Base-by-base conservation (phyloP, 1,140 invertebrate genomes). In the Hypothenemus hampei region DNA sequence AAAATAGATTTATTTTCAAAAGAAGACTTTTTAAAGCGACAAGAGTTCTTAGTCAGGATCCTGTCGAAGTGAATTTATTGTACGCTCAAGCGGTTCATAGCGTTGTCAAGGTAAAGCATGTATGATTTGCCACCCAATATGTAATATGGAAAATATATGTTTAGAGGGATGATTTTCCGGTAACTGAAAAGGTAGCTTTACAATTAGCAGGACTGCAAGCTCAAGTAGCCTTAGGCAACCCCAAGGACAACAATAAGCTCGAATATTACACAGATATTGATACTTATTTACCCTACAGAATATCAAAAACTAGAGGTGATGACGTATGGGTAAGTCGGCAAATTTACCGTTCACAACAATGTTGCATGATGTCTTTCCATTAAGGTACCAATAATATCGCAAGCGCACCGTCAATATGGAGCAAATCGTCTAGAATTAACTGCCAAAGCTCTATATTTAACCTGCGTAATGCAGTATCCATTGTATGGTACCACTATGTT, bases 391-490 rank as follows among this genome's bases (percentile, higher is more conserved):
- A 90, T 91, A 60, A 79, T 93, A 40, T 85, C 87, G 4, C 87
- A 92, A 75, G 89, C 89, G 1, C 89, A 93, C 72, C 77, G 83
- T 16, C 89, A 92, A 69, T 97, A 96, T 68, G 93, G 93, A 22
- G 85, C 86, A 3, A 91, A 91, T 0, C 86, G 94, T 60, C 85
- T 88, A 4, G 91, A 95, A 67, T 70, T 96, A 20, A 91, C 93
- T 3, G 90, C 92, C 1, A 96, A 96, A 73, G 91, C 94, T 6
- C 79, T 96, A 61, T 97, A 97, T 71, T 73, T 97, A 37, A 93
- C 92, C 0, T 95, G 93, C 67, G 93, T 97, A 1, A 97, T 96
- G 90, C 93, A 97, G 72, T 97, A 95, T 72, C 91, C 93, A 0
- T 76, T 97, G 1, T 97, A 97, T 68, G 94, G 93, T 2, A 94